phyloP scores from a whole-genome alignment of 2,113 vertebrate genomes.

The Synodontis membranacea region DNA sequence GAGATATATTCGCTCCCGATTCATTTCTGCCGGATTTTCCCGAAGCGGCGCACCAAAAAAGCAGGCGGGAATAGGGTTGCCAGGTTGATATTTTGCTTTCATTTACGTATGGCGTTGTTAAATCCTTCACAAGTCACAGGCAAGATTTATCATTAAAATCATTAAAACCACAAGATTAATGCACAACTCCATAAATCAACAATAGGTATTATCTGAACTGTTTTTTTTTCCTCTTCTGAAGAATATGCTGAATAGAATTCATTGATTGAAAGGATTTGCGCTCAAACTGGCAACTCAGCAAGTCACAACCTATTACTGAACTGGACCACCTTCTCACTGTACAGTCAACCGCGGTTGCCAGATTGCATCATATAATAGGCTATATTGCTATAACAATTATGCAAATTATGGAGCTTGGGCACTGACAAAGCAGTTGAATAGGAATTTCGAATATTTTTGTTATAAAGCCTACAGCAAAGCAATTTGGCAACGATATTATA shows the following conservation, averaged over 20 bases:
- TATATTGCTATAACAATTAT: not conserved
- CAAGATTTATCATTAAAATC: no score
- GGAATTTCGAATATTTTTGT: not conserved
- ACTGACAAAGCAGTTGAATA: not conserved
- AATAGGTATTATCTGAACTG: not conserved
- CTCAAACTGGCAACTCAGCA: constrained; percentile 3
- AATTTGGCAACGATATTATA: not conserved
- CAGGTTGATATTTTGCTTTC: not conserved
- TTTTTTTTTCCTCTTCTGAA: not conserved
- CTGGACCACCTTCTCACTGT: not conserved
- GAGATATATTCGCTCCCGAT: not conserved
- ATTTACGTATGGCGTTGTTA: not conserved
- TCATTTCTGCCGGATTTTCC: constrained; percentile 15
- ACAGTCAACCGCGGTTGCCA: not conserved
- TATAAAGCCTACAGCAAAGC: not conserved
- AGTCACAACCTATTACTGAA: constrained; percentile 10
- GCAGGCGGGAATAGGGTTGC: not conserved
- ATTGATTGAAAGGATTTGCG: not conserved
- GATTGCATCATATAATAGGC: not conserved
- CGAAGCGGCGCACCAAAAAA: not conserved
- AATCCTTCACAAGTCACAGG: not conserved
- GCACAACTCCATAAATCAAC: not conserved
- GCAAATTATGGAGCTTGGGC: not conserved
- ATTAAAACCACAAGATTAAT: not conserved
- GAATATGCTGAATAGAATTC: not conserved